phyloP scores from a whole-genome alignment of 2,888 invertebrate genomes.

The Galerucella pusilla region DNA sequence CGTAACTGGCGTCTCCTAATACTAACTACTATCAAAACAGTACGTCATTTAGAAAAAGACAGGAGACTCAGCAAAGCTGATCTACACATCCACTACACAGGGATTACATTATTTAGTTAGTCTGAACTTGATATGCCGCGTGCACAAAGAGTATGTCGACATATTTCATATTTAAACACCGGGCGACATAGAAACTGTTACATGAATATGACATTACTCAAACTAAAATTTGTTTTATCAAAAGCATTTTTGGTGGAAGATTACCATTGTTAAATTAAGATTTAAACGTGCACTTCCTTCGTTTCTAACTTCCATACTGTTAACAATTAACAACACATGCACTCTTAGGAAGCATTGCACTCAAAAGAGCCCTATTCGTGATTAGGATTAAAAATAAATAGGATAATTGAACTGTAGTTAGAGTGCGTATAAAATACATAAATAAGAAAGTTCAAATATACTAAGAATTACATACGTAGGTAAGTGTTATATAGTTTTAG shows the following conservation, averaged over 20 bases:
- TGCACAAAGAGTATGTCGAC: conserved; percentile 15
- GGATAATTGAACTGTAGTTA: neutral
- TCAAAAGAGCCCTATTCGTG: neutral
- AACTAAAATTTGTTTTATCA: conserved; percentile 13
- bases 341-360: neutral
- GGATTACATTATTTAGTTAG: conserved; percentile 19
- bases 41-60: conserved; percentile 20
- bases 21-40: neutral
- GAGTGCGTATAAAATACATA: no score
- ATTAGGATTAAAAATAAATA: neutral
- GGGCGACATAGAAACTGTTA: conserved; percentile 12
- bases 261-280: conserved; percentile 6
- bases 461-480: no score
- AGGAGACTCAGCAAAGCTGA: conserved; percentile 18
- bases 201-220: conserved; percentile 21
- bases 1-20: neutral
- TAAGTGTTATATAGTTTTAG: no score
- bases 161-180: conserved; percentile 20
- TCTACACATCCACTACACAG: conserved; percentile 15
- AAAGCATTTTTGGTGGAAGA: conserved; percentile 18
- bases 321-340: neutral
- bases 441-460: no score
- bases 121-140: conserved; percentile 24
- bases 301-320: neutral
- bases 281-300: conserved; percentile 6